Evolutionary conservation across 2,888 invertebrate genomes (phyloP), one percentile per base, ranked within the genome.

Genomic region (Cerastis rubricosa): DNA sequence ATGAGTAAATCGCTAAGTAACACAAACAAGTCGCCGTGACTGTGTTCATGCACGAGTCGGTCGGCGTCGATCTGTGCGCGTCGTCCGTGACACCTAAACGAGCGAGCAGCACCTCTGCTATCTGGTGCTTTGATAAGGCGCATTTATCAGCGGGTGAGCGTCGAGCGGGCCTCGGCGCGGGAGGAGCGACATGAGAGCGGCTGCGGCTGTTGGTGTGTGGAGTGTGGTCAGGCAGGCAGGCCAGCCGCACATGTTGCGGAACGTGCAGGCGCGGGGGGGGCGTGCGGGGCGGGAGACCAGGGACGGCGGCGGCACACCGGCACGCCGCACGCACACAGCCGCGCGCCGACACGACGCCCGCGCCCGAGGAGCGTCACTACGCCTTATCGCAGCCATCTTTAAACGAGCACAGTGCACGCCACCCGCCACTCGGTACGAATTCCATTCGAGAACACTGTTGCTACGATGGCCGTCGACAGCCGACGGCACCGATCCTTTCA

Each of bases 331-430:
- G 94, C 95, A 95, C 95, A 95, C 95, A 93, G 80, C 90, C 93
- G 93, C 93, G 85, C 90, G 87, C 92, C 93, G 91, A 93, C 93
- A 93, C 94, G 94, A 94, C 95, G 94, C 94, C 94, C 94, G 93
- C 95, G 94, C 94, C 93, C 95, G 94, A 94, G 91, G 93, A 95
- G 94, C 95, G 95, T 95, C 96, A 95, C 94, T 91, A 90, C 94
- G 94, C 95, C 95, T 96, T 96, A 96, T 96, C 96, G 96, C 93
- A 94, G 95, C 95, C 96, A 96, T 96, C 96, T 96, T 94, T 95
- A 94, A 96, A 95, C 94, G 96, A 95, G 94, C 95, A 91, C 94
- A 93, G 90, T 92, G 93, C 96, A 95, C 96, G 94, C 96, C 94
- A 95, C 91, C 95, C 94, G 93, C 94, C 91, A 92, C 94, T 92